phyloP scores from a whole-genome alignment of 2,797 vertebrate species.

The Oreochromis mossambicus region DNA sequence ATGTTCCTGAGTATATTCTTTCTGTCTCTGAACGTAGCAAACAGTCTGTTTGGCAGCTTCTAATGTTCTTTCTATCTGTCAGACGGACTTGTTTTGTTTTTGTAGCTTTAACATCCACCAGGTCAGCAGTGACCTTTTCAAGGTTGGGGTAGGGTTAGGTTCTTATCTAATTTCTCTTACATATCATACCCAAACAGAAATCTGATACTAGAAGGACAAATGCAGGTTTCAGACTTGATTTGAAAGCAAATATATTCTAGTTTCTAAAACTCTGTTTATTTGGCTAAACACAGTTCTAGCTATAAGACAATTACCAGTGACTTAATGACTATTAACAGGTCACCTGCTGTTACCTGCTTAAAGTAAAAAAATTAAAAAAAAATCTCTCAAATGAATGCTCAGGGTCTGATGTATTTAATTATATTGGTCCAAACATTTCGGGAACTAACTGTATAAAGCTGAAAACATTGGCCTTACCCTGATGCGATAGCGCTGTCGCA shows the following conservation, averaged over 20 bases:
- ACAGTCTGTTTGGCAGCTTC: not conserved
- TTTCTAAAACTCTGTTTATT: not conserved
- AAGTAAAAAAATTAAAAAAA: not conserved
- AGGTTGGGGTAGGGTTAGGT: not conserved
- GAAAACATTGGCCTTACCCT: conserved; percentile 30
- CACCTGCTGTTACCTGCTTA: not conserved
- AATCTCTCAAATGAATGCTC: not conserved
- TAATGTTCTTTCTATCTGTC: not conserved
- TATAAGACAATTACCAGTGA: not conserved
- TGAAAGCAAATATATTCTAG: not conserved
- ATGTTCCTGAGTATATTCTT: not conserved
- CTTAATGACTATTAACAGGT: rapidly evolving
- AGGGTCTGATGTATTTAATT: not conserved
- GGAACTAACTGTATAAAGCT: not conserved
- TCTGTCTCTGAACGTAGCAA: not conserved
- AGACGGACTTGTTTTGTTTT: not conserved
- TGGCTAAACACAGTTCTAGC: not conserved
- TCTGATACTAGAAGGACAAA: not conserved
- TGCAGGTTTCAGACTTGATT: not conserved
- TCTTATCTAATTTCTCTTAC: not conserved
- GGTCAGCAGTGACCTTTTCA: not conserved
- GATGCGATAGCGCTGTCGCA: conserved; percentile 74
- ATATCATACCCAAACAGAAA: not conserved
- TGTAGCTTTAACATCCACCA: not conserved
- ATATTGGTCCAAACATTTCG: not conserved